Evolutionary conservation across 1,140 invertebrate genomes (phyloP).

Genomic region (Orchestia grillus): DNA sequence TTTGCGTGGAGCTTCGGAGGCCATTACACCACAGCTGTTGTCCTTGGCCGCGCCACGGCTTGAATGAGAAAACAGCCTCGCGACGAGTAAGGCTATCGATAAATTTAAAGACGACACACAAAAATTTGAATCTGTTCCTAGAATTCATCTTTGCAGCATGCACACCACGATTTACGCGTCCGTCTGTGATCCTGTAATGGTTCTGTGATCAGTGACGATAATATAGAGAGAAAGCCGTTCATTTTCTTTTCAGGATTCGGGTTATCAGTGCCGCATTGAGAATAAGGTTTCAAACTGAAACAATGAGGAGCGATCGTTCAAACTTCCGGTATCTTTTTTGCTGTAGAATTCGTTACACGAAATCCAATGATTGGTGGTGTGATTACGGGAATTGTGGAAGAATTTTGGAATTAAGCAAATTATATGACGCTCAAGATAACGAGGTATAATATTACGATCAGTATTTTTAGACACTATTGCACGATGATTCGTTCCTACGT

Average conservation of each 20-base stretch:
- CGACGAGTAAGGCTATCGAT: neutral
- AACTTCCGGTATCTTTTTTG: neutral
- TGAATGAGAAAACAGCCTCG: constrained; percentile 34
- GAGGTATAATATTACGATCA: no score
- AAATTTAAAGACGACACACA: neutral
- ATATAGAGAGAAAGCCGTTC: neutral
- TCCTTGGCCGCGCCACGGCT: constrained; percentile 4
- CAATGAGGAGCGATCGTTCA: neutral
- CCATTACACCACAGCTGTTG: constrained; percentile 20
- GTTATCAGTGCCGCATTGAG: neutral
- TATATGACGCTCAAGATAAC: neutral
- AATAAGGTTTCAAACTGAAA: neutral
- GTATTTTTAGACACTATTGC: no score
- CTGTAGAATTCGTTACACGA: neutral
- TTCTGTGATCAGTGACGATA: neutral
- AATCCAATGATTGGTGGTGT: neutral
- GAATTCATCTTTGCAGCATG: neutral
- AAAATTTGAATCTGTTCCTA: neutral
- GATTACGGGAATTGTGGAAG: neutral
- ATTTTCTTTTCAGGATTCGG: neutral
- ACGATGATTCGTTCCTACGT: no score
- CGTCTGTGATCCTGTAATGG: neutral
- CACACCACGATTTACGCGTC: neutral
- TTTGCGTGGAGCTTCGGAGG: neutral
- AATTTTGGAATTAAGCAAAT: neutral